A percentile compares a stretch with the other conserved stretches of the same genome.
These are phyloP conservation scores for Cosmia pyralina DNA, from an alignment of 2,888 invertebrate species.

Conservation along the genomic window DNA sequence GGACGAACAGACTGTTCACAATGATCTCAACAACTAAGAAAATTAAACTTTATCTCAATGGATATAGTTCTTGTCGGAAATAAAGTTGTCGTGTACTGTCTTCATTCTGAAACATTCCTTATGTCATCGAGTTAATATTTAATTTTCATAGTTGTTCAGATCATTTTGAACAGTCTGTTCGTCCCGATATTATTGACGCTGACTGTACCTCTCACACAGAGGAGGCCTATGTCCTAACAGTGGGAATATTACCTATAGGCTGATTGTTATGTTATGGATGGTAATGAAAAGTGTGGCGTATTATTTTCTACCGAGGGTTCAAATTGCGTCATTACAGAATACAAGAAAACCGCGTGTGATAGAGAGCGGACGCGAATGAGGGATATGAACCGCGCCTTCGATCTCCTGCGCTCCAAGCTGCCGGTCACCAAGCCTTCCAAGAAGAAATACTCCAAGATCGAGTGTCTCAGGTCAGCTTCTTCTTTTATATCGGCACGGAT, in stretches of 20 bases:
- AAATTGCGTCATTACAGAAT: constrained; percentile 88
- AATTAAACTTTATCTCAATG: too few relatives aligned
- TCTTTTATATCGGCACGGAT: neutral
- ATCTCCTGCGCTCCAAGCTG: constrained; percentile 93
- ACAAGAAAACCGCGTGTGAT: constrained; percentile 96
- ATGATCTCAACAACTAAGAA: too few relatives aligned
- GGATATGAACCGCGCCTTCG: constrained; percentile 96
- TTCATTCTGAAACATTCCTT: too few relatives aligned
- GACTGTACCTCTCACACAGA: neutral
- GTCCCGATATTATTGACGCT: too few relatives aligned
- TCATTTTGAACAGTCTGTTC: too few relatives aligned
- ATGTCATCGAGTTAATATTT: too few relatives aligned
- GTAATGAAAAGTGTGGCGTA: neutral
- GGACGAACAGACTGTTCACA: too few relatives aligned
- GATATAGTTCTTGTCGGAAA: too few relatives aligned
- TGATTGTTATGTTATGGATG: neutral
- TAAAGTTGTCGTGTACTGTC: too few relatives aligned
- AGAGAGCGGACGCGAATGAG: constrained; percentile 95
- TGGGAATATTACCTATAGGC: neutral
- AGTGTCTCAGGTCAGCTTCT: constrained; percentile 92
- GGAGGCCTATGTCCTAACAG: neutral
- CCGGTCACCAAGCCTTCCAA: constrained; percentile 95
- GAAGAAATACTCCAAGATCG: constrained; percentile 96
- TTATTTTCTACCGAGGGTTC: neutral
- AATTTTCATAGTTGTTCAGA: too few relatives aligned